Conservation (phyloP, 2,797 vertebrate species). For the Rhynchonycteris naso region DNA sequence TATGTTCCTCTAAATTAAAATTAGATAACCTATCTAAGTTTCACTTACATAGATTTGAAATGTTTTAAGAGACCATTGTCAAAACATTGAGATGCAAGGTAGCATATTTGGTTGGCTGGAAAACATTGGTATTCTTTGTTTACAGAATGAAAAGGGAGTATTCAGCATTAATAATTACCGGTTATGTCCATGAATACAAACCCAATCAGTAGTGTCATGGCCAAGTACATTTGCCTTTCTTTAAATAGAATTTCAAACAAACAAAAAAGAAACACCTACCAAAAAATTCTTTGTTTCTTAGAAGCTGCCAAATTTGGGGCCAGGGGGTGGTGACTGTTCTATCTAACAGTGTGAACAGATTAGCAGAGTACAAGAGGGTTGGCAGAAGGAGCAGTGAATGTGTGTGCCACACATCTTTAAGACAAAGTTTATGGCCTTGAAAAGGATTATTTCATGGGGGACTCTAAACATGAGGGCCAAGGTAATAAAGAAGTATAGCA, state of each 20-base stretch:
- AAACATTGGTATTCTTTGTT: not conserved
- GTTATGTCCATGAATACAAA: not conserved
- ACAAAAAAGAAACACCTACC: not conserved
- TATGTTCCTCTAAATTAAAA: not conserved
- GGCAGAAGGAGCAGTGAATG: not conserved
- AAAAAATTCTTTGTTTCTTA: not conserved
- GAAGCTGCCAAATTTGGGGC: not conserved
- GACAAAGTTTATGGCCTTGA: not conserved
- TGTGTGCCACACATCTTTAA: not conserved
- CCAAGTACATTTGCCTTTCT: not conserved
- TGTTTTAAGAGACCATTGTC: not conserved
- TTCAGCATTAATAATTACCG: not conserved
- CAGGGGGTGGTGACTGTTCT: not conserved
- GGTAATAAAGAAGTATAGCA: not conserved
- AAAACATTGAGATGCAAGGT: not conserved
- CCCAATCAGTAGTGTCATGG: not conserved
- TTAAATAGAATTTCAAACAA: slow-evolving; percentile 29
- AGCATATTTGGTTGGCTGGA: not conserved
- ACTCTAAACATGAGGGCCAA: not conserved
- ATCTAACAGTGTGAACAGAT: not conserved
- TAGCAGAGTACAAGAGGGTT: not conserved
- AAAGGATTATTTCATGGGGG: not conserved
- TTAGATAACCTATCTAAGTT: not conserved
- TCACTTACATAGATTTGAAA: not conserved
- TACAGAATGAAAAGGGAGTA: not conserved